A percentile compares a stretch with the other conserved stretches of the same genome.
Evolutionary conservation across 2,797 vertebrate species (phyloP).

Genomic region (Coracias cyanogaster): DNA sequence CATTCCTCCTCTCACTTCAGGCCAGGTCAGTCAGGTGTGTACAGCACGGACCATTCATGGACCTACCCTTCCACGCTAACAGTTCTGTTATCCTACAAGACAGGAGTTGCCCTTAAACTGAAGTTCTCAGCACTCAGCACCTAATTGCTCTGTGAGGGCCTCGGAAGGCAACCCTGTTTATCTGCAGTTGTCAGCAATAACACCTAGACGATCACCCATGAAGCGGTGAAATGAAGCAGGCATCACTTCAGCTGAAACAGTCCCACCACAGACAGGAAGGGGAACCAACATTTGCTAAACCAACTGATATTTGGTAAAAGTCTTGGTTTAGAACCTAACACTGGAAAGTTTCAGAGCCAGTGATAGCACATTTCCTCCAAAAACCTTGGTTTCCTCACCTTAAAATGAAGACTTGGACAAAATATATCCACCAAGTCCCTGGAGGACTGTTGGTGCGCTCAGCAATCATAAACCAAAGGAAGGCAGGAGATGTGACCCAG

Average conservation of each 20-base stretch:
- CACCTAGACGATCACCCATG: neutral
- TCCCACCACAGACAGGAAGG: neutral
- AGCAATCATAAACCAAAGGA: neutral
- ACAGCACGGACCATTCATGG: neutral
- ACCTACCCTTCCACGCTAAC: neutral
- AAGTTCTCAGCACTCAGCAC: neutral
- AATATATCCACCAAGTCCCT: neutral
- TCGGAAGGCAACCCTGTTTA: neutral
- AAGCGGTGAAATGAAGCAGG: neutral
- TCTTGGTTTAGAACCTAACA: neutral
- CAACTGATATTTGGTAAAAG: neutral
- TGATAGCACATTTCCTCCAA: neutral
- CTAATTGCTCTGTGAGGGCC: neutral
- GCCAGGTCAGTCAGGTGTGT: neutral
- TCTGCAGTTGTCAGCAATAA: neutral
- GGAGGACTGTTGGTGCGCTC: neutral
- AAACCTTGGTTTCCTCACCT: neutral
- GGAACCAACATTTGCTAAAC: neutral
- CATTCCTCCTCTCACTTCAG: neutral
- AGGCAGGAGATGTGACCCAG: neutral
- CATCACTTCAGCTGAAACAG: neutral
- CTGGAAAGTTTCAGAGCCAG: neutral
- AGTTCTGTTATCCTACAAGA: neutral
- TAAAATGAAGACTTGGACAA: neutral
- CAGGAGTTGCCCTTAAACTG: neutral